A percentile compares a stretch with the other conserved stretches of the same genome.
Evolutionary conservation across 2,797 vertebrate species (phyloP).

Genomic region (Sciaenops ocellatus): DNA sequence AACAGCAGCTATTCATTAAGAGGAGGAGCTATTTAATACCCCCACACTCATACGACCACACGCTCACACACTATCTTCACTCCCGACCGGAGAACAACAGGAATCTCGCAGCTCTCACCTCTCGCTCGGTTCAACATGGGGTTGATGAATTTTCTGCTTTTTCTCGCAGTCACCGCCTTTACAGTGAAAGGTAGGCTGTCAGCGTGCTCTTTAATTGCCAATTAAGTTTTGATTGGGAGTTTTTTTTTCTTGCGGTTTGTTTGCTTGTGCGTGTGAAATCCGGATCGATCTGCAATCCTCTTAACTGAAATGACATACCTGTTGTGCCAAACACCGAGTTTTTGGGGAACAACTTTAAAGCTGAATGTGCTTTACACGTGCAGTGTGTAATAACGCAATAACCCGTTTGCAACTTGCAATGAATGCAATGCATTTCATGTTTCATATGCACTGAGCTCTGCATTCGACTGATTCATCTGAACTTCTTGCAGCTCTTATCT

Average conservation of each 20-base stretch:
- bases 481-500: conserved; percentile 20
- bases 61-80: background rate
- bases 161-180: conserved; percentile 58
- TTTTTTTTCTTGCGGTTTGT: background rate
- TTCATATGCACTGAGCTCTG: background rate
- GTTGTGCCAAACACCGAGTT: conserved; percentile 17
- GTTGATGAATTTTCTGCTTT: conserved; percentile 58
- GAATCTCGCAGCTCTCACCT: background rate
- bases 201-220: background rate
- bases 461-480: conserved; percentile 2
- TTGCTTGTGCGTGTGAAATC: background rate
- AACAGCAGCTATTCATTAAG: conserved; percentile 31
- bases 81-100: conserved; percentile 11
- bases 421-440: background rate
- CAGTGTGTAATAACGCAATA: background rate
- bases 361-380: background rate
- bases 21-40: conserved; percentile 51
- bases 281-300: background rate
- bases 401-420: background rate
- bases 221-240: background rate
- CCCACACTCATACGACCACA: background rate
- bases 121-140: conserved; percentile 63
- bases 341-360: background rate
- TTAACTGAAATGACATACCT: conserved; percentile 1
- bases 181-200: conserved; percentile 74